A percentile compares a stretch with the other conserved stretches of the same genome.
Evolutionary conservation across 2,888 invertebrate species (phyloP).

Genomic region (Pseudococcus viburni): DNA sequence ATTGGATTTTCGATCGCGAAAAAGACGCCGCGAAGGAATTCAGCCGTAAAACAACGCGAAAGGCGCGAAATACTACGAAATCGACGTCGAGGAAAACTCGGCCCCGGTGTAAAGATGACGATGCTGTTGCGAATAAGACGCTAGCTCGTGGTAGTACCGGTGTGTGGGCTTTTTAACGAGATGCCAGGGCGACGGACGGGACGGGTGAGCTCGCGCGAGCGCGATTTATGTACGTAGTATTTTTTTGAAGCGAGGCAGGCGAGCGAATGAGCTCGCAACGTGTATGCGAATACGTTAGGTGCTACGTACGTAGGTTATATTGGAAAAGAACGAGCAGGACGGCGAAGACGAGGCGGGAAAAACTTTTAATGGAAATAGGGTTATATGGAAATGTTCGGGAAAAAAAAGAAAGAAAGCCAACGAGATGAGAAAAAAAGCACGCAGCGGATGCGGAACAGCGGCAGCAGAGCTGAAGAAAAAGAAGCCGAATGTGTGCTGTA

Average conservation of each 20-base stretch:
- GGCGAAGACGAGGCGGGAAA: constrained; percentile 8
- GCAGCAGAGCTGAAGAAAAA: not conserved
- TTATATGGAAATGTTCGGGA: constrained; percentile 40
- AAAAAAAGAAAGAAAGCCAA: not conserved
- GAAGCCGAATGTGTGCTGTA: not conserved
- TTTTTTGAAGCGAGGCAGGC: not conserved
- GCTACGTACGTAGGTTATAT: constrained; percentile 13
- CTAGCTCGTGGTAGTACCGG: not conserved
- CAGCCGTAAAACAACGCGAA: too few species aligned
- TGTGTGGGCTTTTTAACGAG: not conserved
- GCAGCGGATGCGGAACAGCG: not conserved
- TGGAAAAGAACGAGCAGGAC: constrained; percentile 37
- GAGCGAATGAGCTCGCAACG: not conserved
- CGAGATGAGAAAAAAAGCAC: not conserved
- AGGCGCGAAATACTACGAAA: too few species aligned
- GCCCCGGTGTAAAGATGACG: not conserved
- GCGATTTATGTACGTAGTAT: not conserved
- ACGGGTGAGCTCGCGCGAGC: not conserved
- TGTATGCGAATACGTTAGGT: not conserved
- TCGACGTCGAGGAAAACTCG: not conserved
- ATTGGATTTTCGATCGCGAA: too few species aligned
- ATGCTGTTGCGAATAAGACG: not conserved
- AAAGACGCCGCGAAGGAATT: too few species aligned
- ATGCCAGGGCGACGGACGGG: not conserved
- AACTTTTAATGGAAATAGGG: constrained; percentile 57